A percentile compares a stretch with the other conserved stretches of the same genome.
Evolutionary conservation across 2,113 vertebrate species (phyloP).

Genomic region (Mungos mungo): DNA sequence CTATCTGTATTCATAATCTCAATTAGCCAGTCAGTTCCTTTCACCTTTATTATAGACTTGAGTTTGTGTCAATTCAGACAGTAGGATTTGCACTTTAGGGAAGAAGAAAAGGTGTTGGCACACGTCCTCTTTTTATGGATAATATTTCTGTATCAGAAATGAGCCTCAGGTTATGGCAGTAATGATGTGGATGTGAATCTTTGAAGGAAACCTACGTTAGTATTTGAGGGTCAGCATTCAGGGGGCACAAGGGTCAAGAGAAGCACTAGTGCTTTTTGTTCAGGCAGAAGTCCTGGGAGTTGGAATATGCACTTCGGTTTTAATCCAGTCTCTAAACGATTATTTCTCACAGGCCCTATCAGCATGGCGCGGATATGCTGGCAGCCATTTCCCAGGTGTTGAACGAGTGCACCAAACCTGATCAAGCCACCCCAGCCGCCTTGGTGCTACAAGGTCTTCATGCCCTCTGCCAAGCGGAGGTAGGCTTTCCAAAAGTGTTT

Average conservation of each 20-base stretch:
- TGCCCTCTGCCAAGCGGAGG: constrained; percentile 95
- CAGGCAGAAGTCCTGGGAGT: not conserved
- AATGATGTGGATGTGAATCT: not conserved
- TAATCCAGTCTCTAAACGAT: constrained; percentile 8
- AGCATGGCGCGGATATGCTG: constrained; percentile 97
- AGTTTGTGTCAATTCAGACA: constrained; percentile 18
- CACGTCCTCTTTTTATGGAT: not conserved
- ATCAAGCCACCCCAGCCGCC: constrained; percentile 92
- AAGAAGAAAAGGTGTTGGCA: not conserved
- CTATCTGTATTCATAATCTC: not conserved
- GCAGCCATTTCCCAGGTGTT: constrained; percentile 92
- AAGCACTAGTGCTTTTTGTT: not conserved
- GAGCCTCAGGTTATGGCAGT: not conserved
- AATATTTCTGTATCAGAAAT: not conserved
- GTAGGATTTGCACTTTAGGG: not conserved
- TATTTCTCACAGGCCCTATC: constrained; percentile 90
- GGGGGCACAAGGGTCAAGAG: not conserved
- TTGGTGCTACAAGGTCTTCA: constrained; percentile 93
- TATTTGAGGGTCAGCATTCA: not conserved
- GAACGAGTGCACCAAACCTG: constrained; percentile 89
- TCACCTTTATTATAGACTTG: not conserved
- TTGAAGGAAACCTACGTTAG: not conserved
- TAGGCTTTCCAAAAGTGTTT: constrained; percentile 71
- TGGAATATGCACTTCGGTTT: not conserved
- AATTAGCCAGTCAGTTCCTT: not conserved